Evolutionary conservation across 2,888 invertebrate genomes (phyloP).

Genomic region (Tenthredo scrophulariae): DNA sequence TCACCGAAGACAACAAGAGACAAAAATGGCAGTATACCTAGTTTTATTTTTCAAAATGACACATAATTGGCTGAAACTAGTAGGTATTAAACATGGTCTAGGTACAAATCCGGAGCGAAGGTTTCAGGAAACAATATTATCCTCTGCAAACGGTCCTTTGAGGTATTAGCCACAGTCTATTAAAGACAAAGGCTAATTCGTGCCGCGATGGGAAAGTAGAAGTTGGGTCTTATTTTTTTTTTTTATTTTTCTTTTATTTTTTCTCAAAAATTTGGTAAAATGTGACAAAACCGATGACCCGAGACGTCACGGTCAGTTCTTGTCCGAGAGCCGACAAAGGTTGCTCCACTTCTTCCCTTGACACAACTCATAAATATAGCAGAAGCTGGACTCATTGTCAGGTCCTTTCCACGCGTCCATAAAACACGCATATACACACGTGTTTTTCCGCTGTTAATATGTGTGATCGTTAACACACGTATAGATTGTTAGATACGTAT

Average conservation of each 20-base stretch:
- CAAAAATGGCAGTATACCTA: neutral
- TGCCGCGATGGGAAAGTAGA: conserved; percentile 39
- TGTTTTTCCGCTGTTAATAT: neutral
- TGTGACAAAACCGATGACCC: conserved; percentile 53
- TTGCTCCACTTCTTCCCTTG: conserved; percentile 46
- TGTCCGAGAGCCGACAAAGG: conserved; percentile 53
- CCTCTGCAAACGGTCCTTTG: conserved; percentile 47
- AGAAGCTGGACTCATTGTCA: conserved; percentile 43
- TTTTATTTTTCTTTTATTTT: neutral
- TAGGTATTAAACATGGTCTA: neutral
- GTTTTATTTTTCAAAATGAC: neutral
- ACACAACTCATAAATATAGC: conserved; percentile 54
- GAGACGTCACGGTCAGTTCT: conserved; percentile 52
- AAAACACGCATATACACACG: conserved; percentile 26
- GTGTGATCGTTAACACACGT: neutral
- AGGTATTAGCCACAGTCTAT: conserved; percentile 53
- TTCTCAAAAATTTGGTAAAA: conserved; percentile 34
- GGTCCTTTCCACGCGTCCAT: conserved; percentile 42
- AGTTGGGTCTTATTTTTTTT: neutral
- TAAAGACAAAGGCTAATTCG: conserved; percentile 52
- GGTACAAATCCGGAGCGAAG: conserved; percentile 26
- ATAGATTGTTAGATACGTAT: neutral
- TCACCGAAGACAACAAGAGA: neutral
- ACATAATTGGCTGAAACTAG: conserved; percentile 44
- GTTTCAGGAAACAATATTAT: conserved; percentile 22